Base-by-base conservation (phyloP, 2,113 vertebrate species). In the Cercopithecus mona region DNA sequence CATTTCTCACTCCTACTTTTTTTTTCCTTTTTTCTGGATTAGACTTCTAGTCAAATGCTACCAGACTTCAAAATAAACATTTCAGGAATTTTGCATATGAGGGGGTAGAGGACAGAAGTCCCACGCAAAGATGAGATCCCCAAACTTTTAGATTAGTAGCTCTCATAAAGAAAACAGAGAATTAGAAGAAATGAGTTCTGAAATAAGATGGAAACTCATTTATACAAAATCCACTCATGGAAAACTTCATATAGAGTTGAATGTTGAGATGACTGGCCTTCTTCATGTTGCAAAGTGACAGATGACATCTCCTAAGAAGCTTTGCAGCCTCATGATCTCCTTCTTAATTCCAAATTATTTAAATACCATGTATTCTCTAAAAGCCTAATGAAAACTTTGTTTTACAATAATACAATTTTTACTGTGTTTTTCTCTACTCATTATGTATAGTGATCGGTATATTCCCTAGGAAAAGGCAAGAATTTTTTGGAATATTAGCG, bases 381-480 rank as follows among this genome's bases (percentile, higher is more conserved):
- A 94, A 66, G 17, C 10, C 38, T 61, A 87, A 43, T 55, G 8
- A 68, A 94, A 79, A 79, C 70, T 55, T 20, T 57, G 27, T 45
- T 94, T 93, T 87, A 90, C 59, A 88, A 85, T 83, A 93, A 82
- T 48, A 61, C 59, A 81, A 80, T 20, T 91, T 85, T 81, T 27
- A 75, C 18, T 86, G n/a, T 23, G 78, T 57, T 82, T 95, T 45
- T 25, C 86, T 75, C 16, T 23, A 59, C 43, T 22, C 6, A 30
- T 70, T 75, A n/a, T 73, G 6, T 66, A 48, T 40, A 83, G 6
- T 68, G 61, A 45, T 90, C 35, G 30, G 61, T 89, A 8, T 66
- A 57, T 92, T 89, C 30, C 91, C 30, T 43, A 87, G 38, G 43
- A 90, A 85, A 96, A 50, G 4, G 25, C 64, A 81, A 87, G 59